A percentile compares a stretch with the other conserved stretches of the same genome.
These are phyloP conservation scores for Vipera latastei DNA, from an alignment of 2,797 vertebrate genomes.

Conservation along the genomic window DNA sequence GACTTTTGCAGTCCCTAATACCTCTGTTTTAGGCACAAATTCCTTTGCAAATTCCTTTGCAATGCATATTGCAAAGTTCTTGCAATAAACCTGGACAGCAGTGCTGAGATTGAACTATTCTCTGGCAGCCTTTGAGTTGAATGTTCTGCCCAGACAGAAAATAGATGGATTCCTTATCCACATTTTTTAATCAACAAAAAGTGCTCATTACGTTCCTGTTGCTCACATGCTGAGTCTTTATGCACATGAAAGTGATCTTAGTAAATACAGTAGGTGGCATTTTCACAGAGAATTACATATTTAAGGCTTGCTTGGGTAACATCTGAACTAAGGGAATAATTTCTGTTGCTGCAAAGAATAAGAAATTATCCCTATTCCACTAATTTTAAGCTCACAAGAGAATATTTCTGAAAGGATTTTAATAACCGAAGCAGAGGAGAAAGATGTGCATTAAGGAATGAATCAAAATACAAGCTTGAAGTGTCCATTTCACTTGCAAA, in stretches of 20 bases:
- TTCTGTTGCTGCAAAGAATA: neutral
- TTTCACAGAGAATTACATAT: neutral
- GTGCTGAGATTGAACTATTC: no score
- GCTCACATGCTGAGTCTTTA: neutral
- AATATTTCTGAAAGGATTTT: neutral
- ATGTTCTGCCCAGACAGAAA: no score
- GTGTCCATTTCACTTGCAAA: neutral
- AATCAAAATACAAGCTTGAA: neutral
- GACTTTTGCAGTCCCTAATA: no score
- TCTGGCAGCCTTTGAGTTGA: no score
- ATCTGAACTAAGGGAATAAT: neutral
- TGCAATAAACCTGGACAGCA: no score
- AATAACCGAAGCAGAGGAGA: neutral
- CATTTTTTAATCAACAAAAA: no score
- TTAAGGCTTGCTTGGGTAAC: neutral
- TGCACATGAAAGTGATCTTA: neutral
- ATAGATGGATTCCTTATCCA: no score
- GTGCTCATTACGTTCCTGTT: neutral
- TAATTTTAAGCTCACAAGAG: neutral
- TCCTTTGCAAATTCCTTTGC: no score
- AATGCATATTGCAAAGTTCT: no score
- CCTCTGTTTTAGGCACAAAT: no score
- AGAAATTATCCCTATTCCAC: neutral
- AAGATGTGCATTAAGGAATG: neutral
- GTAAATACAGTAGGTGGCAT: neutral